Percentiles rank a stretch among this genome's conserved stretches.
Evolutionary conservation across 2,797 vertebrate genomes (phyloP).

Genomic region (Microhierax caerulescens): DNA sequence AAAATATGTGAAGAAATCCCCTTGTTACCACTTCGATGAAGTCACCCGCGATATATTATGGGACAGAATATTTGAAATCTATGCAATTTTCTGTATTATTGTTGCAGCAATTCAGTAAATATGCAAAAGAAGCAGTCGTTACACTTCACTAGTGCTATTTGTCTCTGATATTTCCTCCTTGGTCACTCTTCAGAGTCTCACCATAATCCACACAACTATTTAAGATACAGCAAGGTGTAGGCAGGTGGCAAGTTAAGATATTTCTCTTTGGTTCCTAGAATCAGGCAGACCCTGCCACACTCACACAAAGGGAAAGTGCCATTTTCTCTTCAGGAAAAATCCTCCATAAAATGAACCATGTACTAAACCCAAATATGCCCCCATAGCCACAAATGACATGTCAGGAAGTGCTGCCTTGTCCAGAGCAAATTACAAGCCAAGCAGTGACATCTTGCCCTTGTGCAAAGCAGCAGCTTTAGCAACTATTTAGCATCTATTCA

Average conservation of each 20-base stretch:
- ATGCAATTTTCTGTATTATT: neutral
- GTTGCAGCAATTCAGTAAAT: constrained; percentile 6
- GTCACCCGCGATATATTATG: neutral
- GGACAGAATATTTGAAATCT: constrained; percentile 23
- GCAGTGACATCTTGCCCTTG: neutral
- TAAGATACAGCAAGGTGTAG: neutral
- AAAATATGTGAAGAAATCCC: neutral
- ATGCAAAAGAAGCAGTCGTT: neutral
- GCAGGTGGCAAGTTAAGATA: neutral
- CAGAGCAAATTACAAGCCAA: neutral
- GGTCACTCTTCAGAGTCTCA: neutral
- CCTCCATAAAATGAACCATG: accelerated
- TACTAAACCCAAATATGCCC: neutral
- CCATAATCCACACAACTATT: neutral
- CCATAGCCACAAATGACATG: neutral
- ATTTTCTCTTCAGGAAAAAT: neutral
- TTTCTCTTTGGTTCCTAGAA: neutral
- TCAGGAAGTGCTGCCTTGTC: neutral
- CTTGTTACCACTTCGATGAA: constrained; percentile 16
- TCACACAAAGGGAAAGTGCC: neutral
- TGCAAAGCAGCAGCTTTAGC: neutral
- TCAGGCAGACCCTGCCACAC: neutral
- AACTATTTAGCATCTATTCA: neutral
- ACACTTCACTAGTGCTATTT: neutral
- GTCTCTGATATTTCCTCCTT: neutral